phyloP scores from a whole-genome alignment of 2,113 vertebrate genomes.

The Syrrhaptes paradoxus region DNA sequence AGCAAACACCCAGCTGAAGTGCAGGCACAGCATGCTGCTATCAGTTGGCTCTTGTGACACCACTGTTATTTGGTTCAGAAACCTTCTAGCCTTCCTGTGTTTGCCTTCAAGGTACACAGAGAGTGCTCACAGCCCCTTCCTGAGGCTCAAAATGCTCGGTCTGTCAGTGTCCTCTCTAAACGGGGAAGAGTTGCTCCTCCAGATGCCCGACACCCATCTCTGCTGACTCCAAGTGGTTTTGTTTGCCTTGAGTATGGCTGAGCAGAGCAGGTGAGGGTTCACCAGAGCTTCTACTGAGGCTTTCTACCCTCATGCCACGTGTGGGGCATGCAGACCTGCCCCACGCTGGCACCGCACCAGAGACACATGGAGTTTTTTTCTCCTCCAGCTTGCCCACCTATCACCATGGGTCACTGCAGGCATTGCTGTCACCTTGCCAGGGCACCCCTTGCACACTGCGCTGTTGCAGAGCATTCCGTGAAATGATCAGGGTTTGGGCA shows the following conservation, averaged over 20 bases:
- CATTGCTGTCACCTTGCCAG: not conserved
- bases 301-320: not conserved
- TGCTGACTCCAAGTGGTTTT: not conserved
- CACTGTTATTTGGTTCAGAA: not conserved
- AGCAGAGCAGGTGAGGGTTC: not conserved
- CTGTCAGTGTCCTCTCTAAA: not conserved
- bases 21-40: not conserved
- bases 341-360: not conserved
- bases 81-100: not conserved
- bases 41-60: not conserved
- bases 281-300: not conserved
- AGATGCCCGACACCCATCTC: not conserved
- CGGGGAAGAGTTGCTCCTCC: accelerated
- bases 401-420: not conserved
- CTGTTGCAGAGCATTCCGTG: not conserved
- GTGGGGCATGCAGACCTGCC: not conserved
- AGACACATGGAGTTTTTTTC: not conserved
- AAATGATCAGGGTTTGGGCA: not conserved
- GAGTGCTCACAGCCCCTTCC: not conserved
- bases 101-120: not conserved
- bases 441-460: not conserved
- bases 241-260: not conserved
- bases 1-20: not conserved
- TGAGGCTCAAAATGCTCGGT: not conserved
- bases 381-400: not conserved